A percentile compares a stretch with the other conserved stretches of the same genome.
phyloP scores from a whole-genome alignment of 2,888 invertebrate species.

The Synanthedon vespiformis region DNA sequence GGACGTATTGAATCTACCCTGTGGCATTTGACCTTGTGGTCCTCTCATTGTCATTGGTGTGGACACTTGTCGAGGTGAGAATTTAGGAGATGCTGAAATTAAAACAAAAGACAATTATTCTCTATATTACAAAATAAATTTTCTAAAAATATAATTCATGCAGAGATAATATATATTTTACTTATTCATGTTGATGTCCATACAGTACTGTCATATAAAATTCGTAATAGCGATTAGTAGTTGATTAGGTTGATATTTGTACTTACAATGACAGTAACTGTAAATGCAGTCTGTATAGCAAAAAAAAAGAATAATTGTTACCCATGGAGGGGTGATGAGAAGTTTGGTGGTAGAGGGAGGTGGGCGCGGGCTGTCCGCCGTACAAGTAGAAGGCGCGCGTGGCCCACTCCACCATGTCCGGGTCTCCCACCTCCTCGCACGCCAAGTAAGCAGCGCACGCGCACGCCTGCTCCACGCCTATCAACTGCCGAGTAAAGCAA shows the following conservation, averaged over 20 bases:
- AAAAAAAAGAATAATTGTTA: no score
- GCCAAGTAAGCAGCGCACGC: conserved; percentile 89
- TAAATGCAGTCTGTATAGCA: not conserved
- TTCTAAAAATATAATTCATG: no score
- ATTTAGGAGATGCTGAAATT: conserved; percentile 50
- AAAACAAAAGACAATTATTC: no score
- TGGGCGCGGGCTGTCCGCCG: conserved; percentile 79
- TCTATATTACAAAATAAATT: no score
- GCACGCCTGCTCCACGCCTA: conserved; percentile 89
- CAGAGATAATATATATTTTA: no score
- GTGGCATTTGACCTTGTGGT: conserved; percentile 40
- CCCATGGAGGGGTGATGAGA: conserved; percentile 32
- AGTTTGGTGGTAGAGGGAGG: conserved; percentile 30
- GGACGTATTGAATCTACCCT: conserved; percentile 43
- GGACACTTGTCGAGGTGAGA: conserved; percentile 61
- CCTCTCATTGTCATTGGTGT: conserved; percentile 57
- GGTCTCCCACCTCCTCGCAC: conserved; percentile 72
- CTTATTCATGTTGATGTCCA: no score
- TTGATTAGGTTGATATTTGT: not conserved
- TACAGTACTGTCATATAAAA: no score
- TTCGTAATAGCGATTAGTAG: no score
- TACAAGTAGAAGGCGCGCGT: conserved; percentile 92
- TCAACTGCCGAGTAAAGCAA: conserved; percentile 37
- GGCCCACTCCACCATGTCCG: conserved; percentile 86
- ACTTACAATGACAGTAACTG: no score